Percentiles rank a stretch among this genome's conserved stretches.
These are phyloP conservation scores for Apomyelois bistriatella DNA, from an alignment of 2,888 invertebrate genomes.

Conservation along the genomic window DNA sequence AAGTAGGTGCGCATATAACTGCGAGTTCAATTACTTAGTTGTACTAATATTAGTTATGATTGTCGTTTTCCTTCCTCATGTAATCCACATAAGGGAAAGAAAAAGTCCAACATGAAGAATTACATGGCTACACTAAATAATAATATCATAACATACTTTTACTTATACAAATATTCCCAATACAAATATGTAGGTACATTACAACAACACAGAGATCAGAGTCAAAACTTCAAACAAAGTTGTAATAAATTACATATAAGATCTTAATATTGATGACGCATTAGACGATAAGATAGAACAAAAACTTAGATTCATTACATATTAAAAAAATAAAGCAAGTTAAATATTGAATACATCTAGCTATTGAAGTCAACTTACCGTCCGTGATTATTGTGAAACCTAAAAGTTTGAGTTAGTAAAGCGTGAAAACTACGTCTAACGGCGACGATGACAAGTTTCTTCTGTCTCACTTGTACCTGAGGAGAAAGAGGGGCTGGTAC, in stretches of 20 bases:
- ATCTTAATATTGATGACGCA: too few species aligned
- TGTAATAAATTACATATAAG: neutral
- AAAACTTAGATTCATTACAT: too few species aligned
- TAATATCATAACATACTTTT: neutral
- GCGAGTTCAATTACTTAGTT: too few species aligned
- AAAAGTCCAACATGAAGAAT: too few species aligned
- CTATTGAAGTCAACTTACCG: neutral
- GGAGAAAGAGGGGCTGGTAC: conserved; percentile 71
- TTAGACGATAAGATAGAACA: too few species aligned
- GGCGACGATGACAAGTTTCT: conserved; percentile 30
- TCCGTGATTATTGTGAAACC: neutral
- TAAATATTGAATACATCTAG: neutral
- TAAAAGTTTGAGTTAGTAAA: conserved; percentile 26
- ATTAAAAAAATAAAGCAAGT: neutral
- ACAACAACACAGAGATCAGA: neutral
- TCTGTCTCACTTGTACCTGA: conserved; percentile 54
- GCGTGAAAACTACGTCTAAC: conserved; percentile 34
- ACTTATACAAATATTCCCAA: neutral
- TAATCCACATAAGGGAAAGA: too few species aligned
- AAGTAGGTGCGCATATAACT: too few species aligned
- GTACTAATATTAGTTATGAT: too few species aligned
- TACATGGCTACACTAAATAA: neutral
- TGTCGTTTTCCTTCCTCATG: too few species aligned
- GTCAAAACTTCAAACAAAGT: neutral
- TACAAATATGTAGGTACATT: neutral